phyloP scores from a whole-genome alignment of 1,140 invertebrate species.

The Bombyx mandarina region DNA sequence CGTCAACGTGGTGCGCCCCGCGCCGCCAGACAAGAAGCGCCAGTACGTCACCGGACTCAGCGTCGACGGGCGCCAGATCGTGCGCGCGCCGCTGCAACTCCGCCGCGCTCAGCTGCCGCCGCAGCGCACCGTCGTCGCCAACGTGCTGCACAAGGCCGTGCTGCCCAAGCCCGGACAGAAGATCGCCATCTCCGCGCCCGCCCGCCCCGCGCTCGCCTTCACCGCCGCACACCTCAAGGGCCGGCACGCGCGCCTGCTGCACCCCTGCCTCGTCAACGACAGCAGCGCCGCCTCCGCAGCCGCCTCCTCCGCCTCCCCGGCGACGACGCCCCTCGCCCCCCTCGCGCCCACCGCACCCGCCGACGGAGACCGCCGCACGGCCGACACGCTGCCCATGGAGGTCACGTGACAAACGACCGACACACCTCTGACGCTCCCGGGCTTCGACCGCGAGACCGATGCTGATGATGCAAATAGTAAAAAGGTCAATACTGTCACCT shows the following conservation, averaged over 20 bases:
- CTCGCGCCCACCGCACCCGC: conserved; percentile 30
- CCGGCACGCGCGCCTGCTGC: conserved; percentile 32
- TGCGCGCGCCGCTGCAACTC: conserved; percentile 38
- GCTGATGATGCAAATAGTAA: too few relatives aligned
- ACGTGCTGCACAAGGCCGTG: conserved; percentile 50
- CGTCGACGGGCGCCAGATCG: conserved; percentile 37
- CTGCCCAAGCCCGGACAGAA: conserved; percentile 36
- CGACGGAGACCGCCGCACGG: conserved; percentile 28
- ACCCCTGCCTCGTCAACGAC: too few relatives aligned
- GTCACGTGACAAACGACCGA: conserved; percentile 50
- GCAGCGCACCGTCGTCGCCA: conserved; percentile 40
- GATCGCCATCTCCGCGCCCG: conserved; percentile 39
- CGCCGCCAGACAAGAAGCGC: conserved; percentile 37
- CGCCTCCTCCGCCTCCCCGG: neutral
- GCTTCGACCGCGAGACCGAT: too few relatives aligned
- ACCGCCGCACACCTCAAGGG: conserved; percentile 45
- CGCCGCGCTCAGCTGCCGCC: conserved; percentile 30
- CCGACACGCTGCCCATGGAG: conserved; percentile 52
- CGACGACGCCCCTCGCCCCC: conserved; percentile 8
- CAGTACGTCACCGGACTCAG: conserved; percentile 31
- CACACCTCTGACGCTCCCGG: neutral
- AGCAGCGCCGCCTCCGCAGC: too few relatives aligned
- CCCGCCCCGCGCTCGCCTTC: conserved; percentile 33
- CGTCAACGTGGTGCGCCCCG: conserved; percentile 50
- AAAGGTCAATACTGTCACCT: too few relatives aligned